phyloP scores from a whole-genome alignment of 64 coral and sea anemone genomes.

The Montipora sp. region DNA sequence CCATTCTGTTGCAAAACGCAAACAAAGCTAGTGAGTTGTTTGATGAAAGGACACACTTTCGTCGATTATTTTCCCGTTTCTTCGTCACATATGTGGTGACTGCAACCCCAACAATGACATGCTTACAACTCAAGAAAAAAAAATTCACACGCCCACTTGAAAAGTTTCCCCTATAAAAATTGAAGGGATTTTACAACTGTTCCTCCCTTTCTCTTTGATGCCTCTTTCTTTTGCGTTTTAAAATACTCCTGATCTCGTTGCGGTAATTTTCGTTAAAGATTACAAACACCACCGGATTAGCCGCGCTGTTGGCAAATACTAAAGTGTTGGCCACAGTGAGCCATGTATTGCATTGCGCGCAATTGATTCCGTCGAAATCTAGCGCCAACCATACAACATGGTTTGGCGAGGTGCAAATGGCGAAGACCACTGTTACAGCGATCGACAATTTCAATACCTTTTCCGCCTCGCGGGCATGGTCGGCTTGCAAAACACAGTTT shows the following conservation, averaged over 20 bases:
- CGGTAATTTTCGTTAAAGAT: conserved; percentile 89
- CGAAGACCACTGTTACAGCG: conserved; percentile 73
- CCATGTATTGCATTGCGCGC: conserved; percentile 67
- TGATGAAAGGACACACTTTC: no score
- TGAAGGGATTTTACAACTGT: neutral
- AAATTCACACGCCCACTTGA: no score
- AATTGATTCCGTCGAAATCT: conserved; percentile 58
- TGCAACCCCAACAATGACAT: no score
- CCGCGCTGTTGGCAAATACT: conserved; percentile 80
- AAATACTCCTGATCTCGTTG: conserved; percentile 56
- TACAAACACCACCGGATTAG: conserved; percentile 77
- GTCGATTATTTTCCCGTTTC: no score
- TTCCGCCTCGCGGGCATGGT: conserved; percentile 58
- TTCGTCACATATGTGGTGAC: no score
- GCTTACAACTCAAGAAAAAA: no score
- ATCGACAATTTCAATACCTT: conserved; percentile 83
- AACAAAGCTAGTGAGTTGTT: no score
- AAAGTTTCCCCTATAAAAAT: neutral
- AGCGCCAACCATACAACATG: conserved; percentile 77
- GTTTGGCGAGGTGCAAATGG: conserved; percentile 79
- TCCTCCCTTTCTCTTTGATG: neutral
- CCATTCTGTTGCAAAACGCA: no score
- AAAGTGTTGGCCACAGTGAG: conserved; percentile 76
- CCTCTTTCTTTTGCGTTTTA: neutral
- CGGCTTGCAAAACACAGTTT: neutral